Percentiles rank a stretch among this genome's conserved stretches.
phyloP scores from a whole-genome alignment of 1,140 invertebrate species.

The Heliconius congener region DNA sequence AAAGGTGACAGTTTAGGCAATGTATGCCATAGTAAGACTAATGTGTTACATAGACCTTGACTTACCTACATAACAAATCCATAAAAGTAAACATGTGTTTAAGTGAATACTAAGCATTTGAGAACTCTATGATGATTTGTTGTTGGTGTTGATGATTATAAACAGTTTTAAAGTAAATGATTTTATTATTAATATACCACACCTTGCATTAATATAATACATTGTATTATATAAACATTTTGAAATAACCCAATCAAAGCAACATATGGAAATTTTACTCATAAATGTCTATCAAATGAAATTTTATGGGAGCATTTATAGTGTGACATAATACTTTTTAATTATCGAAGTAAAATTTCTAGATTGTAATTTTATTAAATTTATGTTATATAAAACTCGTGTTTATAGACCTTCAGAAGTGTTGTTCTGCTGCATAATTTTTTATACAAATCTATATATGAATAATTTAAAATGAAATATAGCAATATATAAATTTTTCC shows the following conservation, averaged over 20 bases:
- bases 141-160: not conserved
- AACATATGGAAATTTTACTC: not conserved
- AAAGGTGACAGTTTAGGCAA: constrained; percentile 14
- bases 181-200: not conserved
- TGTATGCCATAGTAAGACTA: constrained; percentile 21
- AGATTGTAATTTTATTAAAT: not conserved
- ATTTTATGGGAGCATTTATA: not conserved
- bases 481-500: too few relatives aligned
- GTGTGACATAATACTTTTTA: not conserved
- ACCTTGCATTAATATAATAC: not conserved
- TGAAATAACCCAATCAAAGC: not conserved
- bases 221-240: not conserved
- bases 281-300: constrained; percentile 1
- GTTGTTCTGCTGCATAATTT: too few relatives aligned
- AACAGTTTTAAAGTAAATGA: not conserved
- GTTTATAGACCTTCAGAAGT: not conserved
- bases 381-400: not conserved
- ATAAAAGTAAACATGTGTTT: constrained; percentile 19
- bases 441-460: too few relatives aligned
- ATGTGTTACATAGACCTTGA: constrained; percentile 21
- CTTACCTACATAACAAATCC: constrained; percentile 22
- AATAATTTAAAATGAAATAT: too few relatives aligned
- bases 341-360: not conserved
- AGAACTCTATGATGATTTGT: not conserved
- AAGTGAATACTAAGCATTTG: constrained; percentile 17